Percentiles rank a stretch among this genome's conserved stretches.
Evolutionary conservation across 2,888 invertebrate species (phyloP).

Genomic region (Drosophila phalerata): DNA sequence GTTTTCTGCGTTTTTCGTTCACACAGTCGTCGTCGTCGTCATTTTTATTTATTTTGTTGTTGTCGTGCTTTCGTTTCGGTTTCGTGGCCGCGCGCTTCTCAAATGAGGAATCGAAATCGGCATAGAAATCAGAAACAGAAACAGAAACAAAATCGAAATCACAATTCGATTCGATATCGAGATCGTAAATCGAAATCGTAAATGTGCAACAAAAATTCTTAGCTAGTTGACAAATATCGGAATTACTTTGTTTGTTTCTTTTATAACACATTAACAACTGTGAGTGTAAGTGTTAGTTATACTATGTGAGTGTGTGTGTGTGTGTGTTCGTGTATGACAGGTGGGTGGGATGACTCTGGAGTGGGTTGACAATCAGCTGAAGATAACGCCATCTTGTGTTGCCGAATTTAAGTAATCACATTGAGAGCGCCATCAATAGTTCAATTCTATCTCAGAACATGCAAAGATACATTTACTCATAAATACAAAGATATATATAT

Average conservation of each 20-base stretch:
- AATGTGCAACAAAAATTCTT: slow-evolving; percentile 27
- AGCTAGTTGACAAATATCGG: slow-evolving; percentile 3
- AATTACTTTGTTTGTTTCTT: slow-evolving; percentile 10
- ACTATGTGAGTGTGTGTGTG: slow-evolving; percentile 6
- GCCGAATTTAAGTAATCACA: slow-evolving; percentile 2
- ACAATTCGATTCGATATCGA: slow-evolving; percentile 24
- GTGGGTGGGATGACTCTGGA: slow-evolving; percentile 2
- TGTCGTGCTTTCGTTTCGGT: slow-evolving; percentile 35
- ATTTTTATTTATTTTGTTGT: slow-evolving; percentile 11
- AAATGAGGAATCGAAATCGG: slow-evolving; percentile 37
- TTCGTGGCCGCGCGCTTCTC: slow-evolving; percentile 39
- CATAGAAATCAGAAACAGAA: slow-evolving; percentile 21
- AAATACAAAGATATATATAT: neutral
- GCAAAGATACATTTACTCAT: neutral
- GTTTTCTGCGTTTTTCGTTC: slow-evolving; percentile 54
- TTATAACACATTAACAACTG: slow-evolving; percentile 6
- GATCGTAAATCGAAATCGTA: slow-evolving; percentile 25
- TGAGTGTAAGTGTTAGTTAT: neutral
- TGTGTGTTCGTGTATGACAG: slow-evolving; percentile 14
- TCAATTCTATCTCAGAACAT: slow-evolving; percentile 7
- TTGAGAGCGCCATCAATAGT: slow-evolving; percentile 31
- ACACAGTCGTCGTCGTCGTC: slow-evolving; percentile 19
- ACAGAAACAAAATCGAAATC: slow-evolving; percentile 13
- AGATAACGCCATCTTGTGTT: slow-evolving; percentile 44
- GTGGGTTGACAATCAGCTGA: slow-evolving; percentile 42